A percentile compares a stretch with the other conserved stretches of the same genome.
Conservation (phyloP, 2,113 vertebrate genomes). For the Gallinago paraguaiae region DNA sequence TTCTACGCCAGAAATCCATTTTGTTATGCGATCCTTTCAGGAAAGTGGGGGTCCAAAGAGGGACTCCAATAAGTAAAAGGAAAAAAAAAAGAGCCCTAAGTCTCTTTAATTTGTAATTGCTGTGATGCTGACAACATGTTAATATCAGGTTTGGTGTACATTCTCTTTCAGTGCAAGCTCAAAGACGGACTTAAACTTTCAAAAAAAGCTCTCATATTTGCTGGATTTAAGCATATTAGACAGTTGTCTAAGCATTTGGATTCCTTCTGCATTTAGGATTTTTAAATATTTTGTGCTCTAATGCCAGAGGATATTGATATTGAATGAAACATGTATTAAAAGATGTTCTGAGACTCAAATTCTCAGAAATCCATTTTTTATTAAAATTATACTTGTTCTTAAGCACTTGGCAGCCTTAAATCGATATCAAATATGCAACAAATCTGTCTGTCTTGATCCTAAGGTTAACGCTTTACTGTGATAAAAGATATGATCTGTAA, state of each 20-base stretch:
- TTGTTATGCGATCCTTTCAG: slow-evolving; percentile 32
- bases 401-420: slow-evolving; percentile 69
- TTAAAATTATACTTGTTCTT: slow-evolving; percentile 70
- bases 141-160: not conserved
- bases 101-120: slow-evolving; percentile 44
- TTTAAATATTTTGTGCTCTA: slow-evolving; percentile 55
- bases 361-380: slow-evolving; percentile 72
- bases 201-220: not conserved
- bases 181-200: slow-evolving; percentile 52
- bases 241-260: slow-evolving; percentile 45
- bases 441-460: slow-evolving; percentile 69
- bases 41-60: not conserved
- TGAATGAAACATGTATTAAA: slow-evolving; percentile 46
- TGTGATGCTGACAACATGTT: not conserved
- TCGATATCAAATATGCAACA: slow-evolving; percentile 44
- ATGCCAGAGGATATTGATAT: slow-evolving; percentile 48
- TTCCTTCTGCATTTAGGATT: slow-evolving; percentile 55
- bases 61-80: not conserved
- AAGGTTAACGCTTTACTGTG: slow-evolving; percentile 65
- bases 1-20: slow-evolving; percentile 62
- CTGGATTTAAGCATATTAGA: slow-evolving; percentile 54
- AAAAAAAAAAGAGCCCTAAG: not conserved
- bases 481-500: slow-evolving; percentile 73
- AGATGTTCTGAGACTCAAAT: slow-evolving; percentile 62
- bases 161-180: not conserved